Evolutionary conservation across 2,113 vertebrate species (phyloP).

Genomic region (Verasper variegatus): DNA sequence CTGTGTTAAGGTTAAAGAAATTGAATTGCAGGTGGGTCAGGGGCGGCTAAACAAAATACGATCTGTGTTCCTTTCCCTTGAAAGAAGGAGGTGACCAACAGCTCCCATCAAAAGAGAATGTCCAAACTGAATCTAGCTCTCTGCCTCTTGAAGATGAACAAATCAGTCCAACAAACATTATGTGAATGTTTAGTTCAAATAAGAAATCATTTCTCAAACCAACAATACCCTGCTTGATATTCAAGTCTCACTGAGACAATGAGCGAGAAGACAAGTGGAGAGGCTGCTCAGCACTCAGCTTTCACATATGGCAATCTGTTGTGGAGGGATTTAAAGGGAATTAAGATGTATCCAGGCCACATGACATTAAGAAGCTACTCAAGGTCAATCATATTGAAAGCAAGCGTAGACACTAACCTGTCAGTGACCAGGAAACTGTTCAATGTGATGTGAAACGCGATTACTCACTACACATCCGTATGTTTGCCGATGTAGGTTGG

Average conservation of each 20-base stretch:
- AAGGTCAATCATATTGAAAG: constrained; percentile 62
- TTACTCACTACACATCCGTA: not conserved
- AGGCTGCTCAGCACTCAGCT: constrained; percentile 45
- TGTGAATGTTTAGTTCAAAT: too few species aligned
- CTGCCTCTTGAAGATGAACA: not conserved
- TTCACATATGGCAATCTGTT: constrained; percentile 68
- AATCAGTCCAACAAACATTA: too few species aligned
- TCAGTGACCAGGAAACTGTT: not conserved
- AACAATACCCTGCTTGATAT: not conserved
- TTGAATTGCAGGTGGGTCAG: too few species aligned
- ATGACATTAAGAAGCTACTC: constrained; percentile 58
- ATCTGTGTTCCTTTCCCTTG: too few species aligned
- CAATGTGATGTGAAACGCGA: not conserved
- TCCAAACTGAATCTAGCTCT: not conserved
- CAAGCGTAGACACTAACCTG: constrained; percentile 12
- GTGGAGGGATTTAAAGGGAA: constrained; percentile 73
- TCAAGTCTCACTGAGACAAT: not conserved
- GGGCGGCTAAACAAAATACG: too few species aligned
- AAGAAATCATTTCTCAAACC: not conserved
- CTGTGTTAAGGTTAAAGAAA: too few species aligned
- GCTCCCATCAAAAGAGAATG: too few species aligned
- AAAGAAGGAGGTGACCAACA: too few species aligned
- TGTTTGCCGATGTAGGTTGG: not conserved
- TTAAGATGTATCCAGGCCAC: constrained; percentile 62
- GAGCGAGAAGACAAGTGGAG: constrained; percentile 1